These are phyloP conservation scores for Tokudaia tokunoshimensis DNA, from an alignment of 2,797 vertebrate genomes.

Conservation along the genomic window DNA sequence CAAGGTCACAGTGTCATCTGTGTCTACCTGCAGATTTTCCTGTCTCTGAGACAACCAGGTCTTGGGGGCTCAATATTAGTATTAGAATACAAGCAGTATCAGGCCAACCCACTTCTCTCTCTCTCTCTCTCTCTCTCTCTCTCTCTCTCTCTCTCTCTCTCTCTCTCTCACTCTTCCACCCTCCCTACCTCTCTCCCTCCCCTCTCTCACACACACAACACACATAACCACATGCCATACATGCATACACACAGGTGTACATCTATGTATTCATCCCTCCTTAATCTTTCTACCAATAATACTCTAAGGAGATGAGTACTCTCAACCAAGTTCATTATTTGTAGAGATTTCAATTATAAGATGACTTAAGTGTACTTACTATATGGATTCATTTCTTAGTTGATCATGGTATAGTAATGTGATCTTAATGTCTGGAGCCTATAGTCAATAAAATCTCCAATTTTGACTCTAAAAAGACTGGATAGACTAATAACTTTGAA, in stretches of 20 bases:
- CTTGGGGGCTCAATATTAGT: not conserved
- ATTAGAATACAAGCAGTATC: too few species aligned
- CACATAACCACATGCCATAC: not conserved
- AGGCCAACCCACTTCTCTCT: not conserved
- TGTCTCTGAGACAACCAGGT: not conserved
- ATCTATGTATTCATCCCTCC: not conserved
- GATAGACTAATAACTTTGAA: not conserved
- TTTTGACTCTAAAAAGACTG: not conserved
- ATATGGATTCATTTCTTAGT: constrained; percentile 22
- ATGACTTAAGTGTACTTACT: not conserved
- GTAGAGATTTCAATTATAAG: constrained; percentile 54
- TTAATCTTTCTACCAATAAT: not conserved
- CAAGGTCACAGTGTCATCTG: not conserved
- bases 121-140: too few species aligned
- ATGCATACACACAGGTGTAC: not conserved
- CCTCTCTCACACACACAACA: not conserved
- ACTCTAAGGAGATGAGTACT: constrained; percentile 3
- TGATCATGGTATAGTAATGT: not conserved
- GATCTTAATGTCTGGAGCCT: not conserved
- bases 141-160: too few species aligned
- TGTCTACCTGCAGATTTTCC: not conserved
- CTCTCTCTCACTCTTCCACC: too few species aligned
- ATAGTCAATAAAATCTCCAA: constrained; percentile 29
- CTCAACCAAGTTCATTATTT: constrained; percentile 21
- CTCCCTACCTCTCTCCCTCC: too few species aligned